Conservation (phyloP, 2,113 vertebrate species). For the Philantomba maxwellii region DNA sequence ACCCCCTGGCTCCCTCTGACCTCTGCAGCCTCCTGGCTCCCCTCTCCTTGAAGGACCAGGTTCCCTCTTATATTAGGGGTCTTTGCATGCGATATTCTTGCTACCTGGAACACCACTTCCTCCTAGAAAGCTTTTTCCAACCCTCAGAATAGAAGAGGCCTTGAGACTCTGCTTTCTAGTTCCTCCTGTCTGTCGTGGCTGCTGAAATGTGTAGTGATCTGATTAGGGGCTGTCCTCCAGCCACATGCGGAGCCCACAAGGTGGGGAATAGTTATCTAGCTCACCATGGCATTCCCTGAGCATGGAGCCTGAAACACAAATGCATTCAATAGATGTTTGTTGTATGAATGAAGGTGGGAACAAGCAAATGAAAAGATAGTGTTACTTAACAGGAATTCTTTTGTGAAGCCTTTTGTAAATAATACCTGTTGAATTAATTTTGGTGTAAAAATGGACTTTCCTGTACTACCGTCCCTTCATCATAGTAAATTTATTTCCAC, state of each 20-base stretch:
- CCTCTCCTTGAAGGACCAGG: neutral
- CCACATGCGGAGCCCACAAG: neutral
- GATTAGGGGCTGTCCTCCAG: neutral
- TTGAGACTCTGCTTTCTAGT: neutral
- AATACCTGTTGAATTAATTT: slow-evolving; percentile 27
- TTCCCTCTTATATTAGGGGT: neutral
- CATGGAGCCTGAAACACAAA: neutral
- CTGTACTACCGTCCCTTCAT: neutral
- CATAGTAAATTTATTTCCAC: slow-evolving; percentile 1
- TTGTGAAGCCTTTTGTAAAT: neutral
- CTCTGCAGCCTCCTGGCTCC: neutral
- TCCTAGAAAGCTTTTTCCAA: neutral
- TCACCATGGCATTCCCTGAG: neutral
- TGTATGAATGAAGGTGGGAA: neutral
- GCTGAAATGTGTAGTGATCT: neutral
- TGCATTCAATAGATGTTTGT: neutral
- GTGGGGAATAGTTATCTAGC: neutral
- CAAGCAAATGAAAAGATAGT: neutral
- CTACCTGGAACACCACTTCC: neutral
- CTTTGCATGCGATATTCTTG: neutral
- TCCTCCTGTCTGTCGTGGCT: neutral
- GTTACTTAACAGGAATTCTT: neutral
- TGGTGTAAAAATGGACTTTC: slow-evolving; percentile 23
- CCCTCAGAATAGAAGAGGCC: neutral
- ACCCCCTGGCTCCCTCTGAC: neutral